Base-by-base conservation (phyloP, 1,140 invertebrate species). In the Zaprionus tsacasi region DNA sequence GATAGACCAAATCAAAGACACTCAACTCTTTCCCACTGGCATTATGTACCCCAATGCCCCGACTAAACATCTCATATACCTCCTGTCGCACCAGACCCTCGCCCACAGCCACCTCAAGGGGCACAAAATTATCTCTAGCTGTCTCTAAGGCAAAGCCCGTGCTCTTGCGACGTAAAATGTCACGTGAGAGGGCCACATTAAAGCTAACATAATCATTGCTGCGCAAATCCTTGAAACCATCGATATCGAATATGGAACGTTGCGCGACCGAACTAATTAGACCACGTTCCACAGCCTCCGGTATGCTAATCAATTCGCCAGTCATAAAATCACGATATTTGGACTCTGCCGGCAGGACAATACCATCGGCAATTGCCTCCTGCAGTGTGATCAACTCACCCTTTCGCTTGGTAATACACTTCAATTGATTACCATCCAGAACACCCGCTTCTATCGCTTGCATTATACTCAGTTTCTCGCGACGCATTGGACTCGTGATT, bases 211-310 rank as follows among this genome's bases (percentile, higher is more conserved):
- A 96, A 91, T 97, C 96, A 25, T 95, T 95, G 54, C 95, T 96
- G 72, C 95, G 94, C 0, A 96, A 95, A 92, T 99, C 97, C 88
- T 96, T 96, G 89, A 99, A 97, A 66, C 96, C 97, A 78, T 98
- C 97, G 66, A 98, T 97, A 91, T 99, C 96, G 91, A 99, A 99
- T 68, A 98, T 96, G 6, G 97, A 97, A 92, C 97, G 96, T 91
- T 97, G 96, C 11, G 96, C 95, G 4, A 98, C 96, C 5, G 98
- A 97, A 7, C 97, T 96, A 48, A 99, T 96, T n/a, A 97, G 94
- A 43, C 98, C 98, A 74, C 96, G 94, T 87, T 97, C 96, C 4
- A 98, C 96, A 6, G 98, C 98, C 89, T 98, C 96, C 8, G 94
- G 94, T 74, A 98, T 95, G 33, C 95, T 94, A 12, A 97, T 94